Percentiles rank a stretch among this genome's conserved stretches.
These are phyloP conservation scores for Trissolcus brochymenae DNA, from an alignment of 2,888 invertebrate genomes.

Conservation along the genomic window DNA sequence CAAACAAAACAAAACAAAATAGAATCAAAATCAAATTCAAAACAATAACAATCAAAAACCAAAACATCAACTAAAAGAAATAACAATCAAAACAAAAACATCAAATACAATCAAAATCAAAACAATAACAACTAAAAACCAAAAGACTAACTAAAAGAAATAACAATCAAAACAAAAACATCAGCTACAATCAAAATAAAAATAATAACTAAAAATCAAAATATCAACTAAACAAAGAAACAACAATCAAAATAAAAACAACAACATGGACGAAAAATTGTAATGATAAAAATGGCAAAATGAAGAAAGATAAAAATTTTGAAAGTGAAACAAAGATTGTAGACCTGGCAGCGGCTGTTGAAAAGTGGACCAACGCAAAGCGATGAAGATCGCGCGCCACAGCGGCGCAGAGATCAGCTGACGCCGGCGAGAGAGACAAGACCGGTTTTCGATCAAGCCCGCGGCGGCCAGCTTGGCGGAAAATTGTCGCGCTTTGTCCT, in stretches of 20 bases:
- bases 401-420: constrained; percentile 20
- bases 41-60: too few species aligned
- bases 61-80: too few species aligned
- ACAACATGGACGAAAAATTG: not conserved
- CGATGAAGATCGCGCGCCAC: not conserved
- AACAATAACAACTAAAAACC: too few species aligned
- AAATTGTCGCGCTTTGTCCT: constrained; percentile 19
- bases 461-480: constrained; percentile 16
- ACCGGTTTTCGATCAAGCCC: constrained; percentile 17
- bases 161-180: too few species aligned
- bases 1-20: too few species aligned
- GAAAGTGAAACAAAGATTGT: constrained; percentile 10
- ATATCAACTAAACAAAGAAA: not conserved
- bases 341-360: constrained; percentile 26
- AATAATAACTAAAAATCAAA: too few species aligned
- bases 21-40: too few species aligned
- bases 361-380: constrained; percentile 31
- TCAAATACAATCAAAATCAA: too few species aligned
- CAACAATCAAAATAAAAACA: not conserved
- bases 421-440: constrained; percentile 3
- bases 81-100: not conserved
- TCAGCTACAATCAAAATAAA: too few species aligned
- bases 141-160: too few species aligned
- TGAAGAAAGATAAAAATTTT: not conserved
- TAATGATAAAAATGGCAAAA: not conserved